Conservation (phyloP, 2,113 vertebrate genomes). For the Ophiodon elongatus region DNA sequence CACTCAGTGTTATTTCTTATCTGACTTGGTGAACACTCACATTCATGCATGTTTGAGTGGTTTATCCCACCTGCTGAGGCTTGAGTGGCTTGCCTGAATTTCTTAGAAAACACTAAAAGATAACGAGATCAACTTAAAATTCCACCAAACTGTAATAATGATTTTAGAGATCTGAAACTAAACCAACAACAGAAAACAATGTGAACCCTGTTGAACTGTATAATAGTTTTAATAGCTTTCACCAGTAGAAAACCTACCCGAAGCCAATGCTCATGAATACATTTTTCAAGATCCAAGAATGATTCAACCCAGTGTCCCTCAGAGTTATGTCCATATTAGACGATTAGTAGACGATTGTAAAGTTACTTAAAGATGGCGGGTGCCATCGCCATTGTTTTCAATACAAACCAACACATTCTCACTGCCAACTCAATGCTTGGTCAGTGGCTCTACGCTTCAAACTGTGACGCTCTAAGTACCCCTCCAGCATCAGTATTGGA, state of each 20-base stretch:
- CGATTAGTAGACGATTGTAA: no score
- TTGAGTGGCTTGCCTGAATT: constrained; percentile 1
- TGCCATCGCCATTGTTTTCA: no score
- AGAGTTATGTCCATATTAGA: background rate
- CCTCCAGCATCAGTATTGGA: no score
- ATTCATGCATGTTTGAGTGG: background rate
- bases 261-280: background rate
- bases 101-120: background rate
- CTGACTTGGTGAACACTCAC: background rate
- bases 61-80: background rate
- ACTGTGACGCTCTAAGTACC: no score
- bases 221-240: background rate
- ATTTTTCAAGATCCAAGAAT: background rate
- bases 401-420: background rate
- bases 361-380: no score
- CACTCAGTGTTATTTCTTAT: constrained; percentile 7
- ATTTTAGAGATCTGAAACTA: background rate
- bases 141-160: background rate
- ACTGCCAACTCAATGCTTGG: background rate
- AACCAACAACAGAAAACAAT: background rate
- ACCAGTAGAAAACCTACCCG: no score
- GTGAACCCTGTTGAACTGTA: background rate
- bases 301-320: background rate
- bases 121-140: no score
- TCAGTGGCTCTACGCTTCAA: no score